Base-by-base conservation (phyloP, 2,113 vertebrate species). In the Noturus placidus region DNA sequence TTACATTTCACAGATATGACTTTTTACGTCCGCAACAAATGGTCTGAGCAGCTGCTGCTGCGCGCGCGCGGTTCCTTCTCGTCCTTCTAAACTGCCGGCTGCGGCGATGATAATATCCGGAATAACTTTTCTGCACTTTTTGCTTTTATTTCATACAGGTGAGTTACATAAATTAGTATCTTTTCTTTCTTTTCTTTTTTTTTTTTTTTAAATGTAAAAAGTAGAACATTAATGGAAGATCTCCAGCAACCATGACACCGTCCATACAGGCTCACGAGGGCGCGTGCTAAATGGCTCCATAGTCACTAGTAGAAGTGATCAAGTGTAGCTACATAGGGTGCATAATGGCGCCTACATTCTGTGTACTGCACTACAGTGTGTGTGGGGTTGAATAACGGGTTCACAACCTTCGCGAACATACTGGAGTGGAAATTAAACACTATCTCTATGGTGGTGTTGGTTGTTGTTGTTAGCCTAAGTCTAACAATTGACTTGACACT, bases 131-230 rank as follows among this genome's bases (percentile, higher is more conserved):
- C 56, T 81, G 33, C 33, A 38, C 56, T 81, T 81, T 38, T 59
- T 81, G 25, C 79, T 81, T 27, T 59, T 81, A 14, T 81, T 25
- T 27, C 79, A 81, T 3, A 38, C 30, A 81, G 79, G 79, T 81
- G 5, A 81, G 79, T 38, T 10, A 50, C 8, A 10, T 10, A 50
- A 1, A 8, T 10, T 50, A 50, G 46, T 50, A 7, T 46, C 42
- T 42, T 42, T 5, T 42, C 7, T 6, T 46, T 46, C 42, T 0
- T 46, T 46, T 46, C 5, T 46, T 46, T 46, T 0, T 46, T 46
- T 17, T 0, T 15, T 70, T 17, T n/a, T 70, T 70, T 6, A 2
- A 2, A 33, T 7, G 9, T 27, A 0, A 11, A 27, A 27, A 1
- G 10, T 63, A 11, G 25, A 27, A 27, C 4, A 2, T 2, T 27